Evolutionary conservation across 2,888 invertebrate species (phyloP).

Genomic region (Rhyacophila evoluta): DNA sequence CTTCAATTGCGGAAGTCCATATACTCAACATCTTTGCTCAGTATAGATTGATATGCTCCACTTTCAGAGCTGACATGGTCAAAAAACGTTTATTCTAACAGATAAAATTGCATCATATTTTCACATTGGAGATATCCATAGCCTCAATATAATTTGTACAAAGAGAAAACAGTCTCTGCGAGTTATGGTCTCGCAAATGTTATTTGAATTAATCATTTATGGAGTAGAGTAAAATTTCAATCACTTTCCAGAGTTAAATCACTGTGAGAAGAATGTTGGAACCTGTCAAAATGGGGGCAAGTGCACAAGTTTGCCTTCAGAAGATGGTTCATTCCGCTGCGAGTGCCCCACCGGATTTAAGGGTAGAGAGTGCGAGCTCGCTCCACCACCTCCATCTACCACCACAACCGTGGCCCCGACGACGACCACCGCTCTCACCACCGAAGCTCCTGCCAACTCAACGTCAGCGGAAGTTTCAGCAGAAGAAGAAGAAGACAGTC

Average conservation of each 20-base stretch:
- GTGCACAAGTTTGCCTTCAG: slow-evolving; percentile 82
- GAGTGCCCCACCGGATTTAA: slow-evolving; percentile 80
- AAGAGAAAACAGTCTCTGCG: too few relatives aligned
- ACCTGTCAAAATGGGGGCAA: slow-evolving; percentile 85
- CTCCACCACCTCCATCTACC: slow-evolving; percentile 59
- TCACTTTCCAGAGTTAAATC: slow-evolving; percentile 77
- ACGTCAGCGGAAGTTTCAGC: slow-evolving; percentile 59
- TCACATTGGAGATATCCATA: too few relatives aligned
- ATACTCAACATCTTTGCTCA: too few relatives aligned
- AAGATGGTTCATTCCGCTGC: slow-evolving; percentile 83
- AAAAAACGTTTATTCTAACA: too few relatives aligned
- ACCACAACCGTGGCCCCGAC: slow-evolving; percentile 55
- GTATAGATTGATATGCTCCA: too few relatives aligned
- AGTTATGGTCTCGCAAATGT: too few relatives aligned
- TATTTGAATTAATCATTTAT: too few relatives aligned
- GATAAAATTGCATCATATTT: too few relatives aligned
- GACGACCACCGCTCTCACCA: slow-evolving; percentile 56
- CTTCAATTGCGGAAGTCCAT: too few relatives aligned
- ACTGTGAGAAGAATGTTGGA: slow-evolving; percentile 82
- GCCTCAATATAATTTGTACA: too few relatives aligned
- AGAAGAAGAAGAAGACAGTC: slow-evolving; percentile 31
- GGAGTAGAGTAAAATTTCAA: too few relatives aligned
- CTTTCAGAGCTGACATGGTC: too few relatives aligned
- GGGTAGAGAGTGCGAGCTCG: slow-evolving; percentile 81
- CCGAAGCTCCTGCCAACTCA: slow-evolving; percentile 55